Percentiles rank a stretch among this genome's conserved stretches.
phyloP scores from a whole-genome alignment of 2,797 vertebrate genomes.

The Hoplostethus mediterraneus region DNA sequence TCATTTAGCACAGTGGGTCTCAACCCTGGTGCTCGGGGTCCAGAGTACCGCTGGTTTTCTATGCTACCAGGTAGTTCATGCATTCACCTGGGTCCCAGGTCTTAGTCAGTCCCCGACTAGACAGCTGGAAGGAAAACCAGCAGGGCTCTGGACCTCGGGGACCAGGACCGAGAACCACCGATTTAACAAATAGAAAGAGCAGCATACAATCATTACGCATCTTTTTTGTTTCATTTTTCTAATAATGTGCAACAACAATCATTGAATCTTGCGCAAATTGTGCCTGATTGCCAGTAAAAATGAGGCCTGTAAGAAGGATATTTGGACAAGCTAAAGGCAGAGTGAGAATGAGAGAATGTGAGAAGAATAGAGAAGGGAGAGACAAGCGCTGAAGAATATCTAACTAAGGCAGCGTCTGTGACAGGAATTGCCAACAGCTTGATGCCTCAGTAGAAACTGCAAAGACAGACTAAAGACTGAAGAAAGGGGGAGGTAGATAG shows the following conservation, averaged over 20 bases:
- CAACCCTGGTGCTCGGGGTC: too few relatives aligned
- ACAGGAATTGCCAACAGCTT: constrained; percentile 55
- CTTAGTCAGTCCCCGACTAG: too few relatives aligned
- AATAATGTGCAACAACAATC: constrained; percentile 77
- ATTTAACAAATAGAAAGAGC: constrained; percentile 66
- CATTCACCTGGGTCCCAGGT: too few relatives aligned
- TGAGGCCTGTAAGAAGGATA: constrained; percentile 49
- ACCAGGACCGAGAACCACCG: too few relatives aligned
- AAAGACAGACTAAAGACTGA: constrained; percentile 4
- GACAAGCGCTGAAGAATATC: constrained; percentile 56
- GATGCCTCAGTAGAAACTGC: constrained; percentile 50
- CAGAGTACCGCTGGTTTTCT: too few relatives aligned
- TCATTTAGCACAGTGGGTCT: constrained; percentile 65
- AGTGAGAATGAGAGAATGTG: constrained; percentile 42
- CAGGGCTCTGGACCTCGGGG: too few relatives aligned
- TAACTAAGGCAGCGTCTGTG: constrained; percentile 60
- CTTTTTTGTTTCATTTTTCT: constrained; percentile 51
- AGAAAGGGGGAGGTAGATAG: constrained; percentile 38
- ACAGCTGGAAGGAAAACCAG: too few relatives aligned
- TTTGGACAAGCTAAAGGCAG: constrained; percentile 58
- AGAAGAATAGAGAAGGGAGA: constrained; percentile 5
- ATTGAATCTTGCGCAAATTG: constrained; percentile 65
- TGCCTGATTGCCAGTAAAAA: constrained; percentile 69
- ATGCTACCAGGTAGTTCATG: too few relatives aligned
- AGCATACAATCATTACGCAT: constrained; percentile 77